Percentiles rank a stretch among this genome's conserved stretches.
phyloP scores from a whole-genome alignment of 1,140 invertebrate species.

The Aphidius gifuensis region DNA sequence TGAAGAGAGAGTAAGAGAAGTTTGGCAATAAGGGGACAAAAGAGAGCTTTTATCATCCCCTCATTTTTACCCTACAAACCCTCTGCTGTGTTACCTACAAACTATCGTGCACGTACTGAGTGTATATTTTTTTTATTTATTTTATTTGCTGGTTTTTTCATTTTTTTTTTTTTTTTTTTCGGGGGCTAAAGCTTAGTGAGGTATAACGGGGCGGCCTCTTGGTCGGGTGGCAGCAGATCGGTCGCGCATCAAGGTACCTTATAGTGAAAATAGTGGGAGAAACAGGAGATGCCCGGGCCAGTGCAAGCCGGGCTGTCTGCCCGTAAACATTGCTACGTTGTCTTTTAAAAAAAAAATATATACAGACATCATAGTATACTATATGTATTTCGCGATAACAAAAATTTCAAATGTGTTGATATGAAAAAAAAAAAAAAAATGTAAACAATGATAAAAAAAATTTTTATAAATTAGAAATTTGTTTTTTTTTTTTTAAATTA shows the following conservation, averaged over 20 bases:
- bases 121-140: background rate
- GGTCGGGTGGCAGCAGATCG: conserved; percentile 11
- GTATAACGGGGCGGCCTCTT: conserved; percentile 14
- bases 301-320: conserved; percentile 53
- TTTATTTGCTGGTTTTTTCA: background rate
- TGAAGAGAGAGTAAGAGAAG: background rate
- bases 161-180: conserved; percentile 3
- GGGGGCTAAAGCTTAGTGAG: conserved; percentile 11
- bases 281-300: conserved; percentile 50
- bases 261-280: conserved; percentile 33
- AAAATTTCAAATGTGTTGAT: no score
- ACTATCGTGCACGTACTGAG: background rate
- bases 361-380: background rate
- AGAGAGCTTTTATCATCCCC: background rate
- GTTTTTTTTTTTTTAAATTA: no score
- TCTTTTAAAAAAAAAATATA: conserved; percentile 15
- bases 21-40: background rate
- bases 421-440: no score
- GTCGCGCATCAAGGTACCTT: background rate
- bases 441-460: background rate
- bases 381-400: background rate
- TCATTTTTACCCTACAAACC: background rate
- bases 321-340: conserved; percentile 44
- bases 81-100: no score
- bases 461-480: conserved; percentile 3